These are phyloP conservation scores for Hydraecia micacea DNA, from an alignment of 2,888 invertebrate species.

Conservation along the genomic window DNA sequence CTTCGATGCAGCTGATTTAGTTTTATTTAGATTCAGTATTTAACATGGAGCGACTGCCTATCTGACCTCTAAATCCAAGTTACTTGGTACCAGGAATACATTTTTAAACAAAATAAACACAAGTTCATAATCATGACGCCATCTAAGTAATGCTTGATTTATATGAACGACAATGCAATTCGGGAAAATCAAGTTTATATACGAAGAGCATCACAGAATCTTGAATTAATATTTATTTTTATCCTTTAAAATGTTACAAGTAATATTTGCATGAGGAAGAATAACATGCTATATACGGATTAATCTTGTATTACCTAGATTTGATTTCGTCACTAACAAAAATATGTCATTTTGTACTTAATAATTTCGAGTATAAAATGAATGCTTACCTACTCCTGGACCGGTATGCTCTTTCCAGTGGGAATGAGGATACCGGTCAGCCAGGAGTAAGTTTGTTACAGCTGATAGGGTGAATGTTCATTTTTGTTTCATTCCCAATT, in stretches of 20 bases:
- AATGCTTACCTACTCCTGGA: not conserved
- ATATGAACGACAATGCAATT: not conserved
- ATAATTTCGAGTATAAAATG: not conserved
- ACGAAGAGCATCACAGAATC: not conserved
- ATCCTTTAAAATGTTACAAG: not conserved
- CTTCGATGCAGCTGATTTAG: no score
- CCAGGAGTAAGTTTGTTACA: not conserved
- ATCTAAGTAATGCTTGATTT: not conserved
- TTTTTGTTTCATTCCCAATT: not conserved
- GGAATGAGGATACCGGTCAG: not conserved
- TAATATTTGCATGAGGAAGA: constrained; percentile 15
- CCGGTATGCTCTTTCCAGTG: no score
- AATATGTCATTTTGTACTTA: not conserved
- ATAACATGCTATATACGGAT: not conserved
- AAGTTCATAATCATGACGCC: not conserved
- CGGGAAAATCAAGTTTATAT: not conserved
- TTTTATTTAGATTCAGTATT: no score
- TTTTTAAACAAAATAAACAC: not conserved
- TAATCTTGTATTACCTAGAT: not conserved
- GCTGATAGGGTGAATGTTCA: no score
- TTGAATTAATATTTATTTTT: not conserved
- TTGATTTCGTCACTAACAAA: not conserved
- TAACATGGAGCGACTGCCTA: no score
- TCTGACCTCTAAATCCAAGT: no score
- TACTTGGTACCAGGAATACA: no score